Evolutionary conservation across 1,140 invertebrate species (phyloP), one percentile per base, ranked within the genome.

Genomic region (Drosophila kikkawai): DNA sequence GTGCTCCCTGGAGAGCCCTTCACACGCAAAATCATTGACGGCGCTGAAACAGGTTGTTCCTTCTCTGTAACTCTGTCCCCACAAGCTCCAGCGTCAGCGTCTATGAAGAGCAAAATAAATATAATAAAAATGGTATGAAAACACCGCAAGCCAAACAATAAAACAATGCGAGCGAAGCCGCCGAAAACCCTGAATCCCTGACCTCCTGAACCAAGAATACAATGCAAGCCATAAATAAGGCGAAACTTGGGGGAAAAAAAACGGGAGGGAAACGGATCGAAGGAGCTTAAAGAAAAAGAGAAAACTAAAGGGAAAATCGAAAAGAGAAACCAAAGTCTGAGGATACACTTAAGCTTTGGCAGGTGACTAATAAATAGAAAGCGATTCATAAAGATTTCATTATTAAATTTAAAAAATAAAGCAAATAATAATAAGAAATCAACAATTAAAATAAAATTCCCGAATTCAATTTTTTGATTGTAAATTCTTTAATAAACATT

Each of bases 81-180:
- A 19, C 11, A 19, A 44, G 4, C 42, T 22, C 4, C n/a, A 7
- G 19, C 44, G 11, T 56, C n/a, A 13, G 32, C 42, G 45, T 56
- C 74, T 61, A 80, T 82, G 69, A 79, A 82, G 80, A 68, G 80
- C 64, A 78, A 82, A 79, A 79, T 75, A 82, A 82, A 82, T 79
- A 82, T 65, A 80, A 82, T 82, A 82, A 82, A 78, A 78, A 75
- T 60, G 51, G 48, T 37, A 80, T 77, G 51, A 45, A 70, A 53
- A 53, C 45, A 39, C 47, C 73, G 68, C 71, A 71, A 77, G 50
- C 26, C 66, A 67, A 76, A 76, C 66, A 79, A 81, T 79, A 81
- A 82, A 79, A 71, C 57, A 80, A 80, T 76, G 61, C 66, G 12
- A 32, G 42, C 47, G 15, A 65, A 36, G 5, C 29, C 17, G 39